Evolutionary conservation across 1,140 invertebrate genomes (phyloP).

Genomic region (Drosophila punjabiensis): DNA sequence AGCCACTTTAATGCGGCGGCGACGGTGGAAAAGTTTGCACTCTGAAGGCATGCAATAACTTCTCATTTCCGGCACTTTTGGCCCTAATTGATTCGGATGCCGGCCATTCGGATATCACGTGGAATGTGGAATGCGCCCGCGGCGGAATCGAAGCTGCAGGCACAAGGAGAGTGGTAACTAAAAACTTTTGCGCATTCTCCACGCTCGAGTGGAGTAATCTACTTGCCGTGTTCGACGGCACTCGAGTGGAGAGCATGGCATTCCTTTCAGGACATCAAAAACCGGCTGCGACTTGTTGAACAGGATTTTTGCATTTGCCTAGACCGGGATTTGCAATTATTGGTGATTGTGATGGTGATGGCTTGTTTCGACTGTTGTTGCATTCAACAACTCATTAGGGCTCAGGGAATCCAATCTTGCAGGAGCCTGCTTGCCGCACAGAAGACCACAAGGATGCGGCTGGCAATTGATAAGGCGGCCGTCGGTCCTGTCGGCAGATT

Average conservation of each 20-base stretch:
- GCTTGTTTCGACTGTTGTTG: conserved; percentile 25
- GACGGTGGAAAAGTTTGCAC: conserved; percentile 31
- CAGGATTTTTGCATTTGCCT: conserved; percentile 71
- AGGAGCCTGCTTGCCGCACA: conserved; percentile 9
- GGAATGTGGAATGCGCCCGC: background rate
- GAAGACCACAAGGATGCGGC: conserved; percentile 27
- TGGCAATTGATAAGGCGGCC: conserved; percentile 67
- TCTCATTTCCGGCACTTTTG: conserved; percentile 69
- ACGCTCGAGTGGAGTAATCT: conserved; percentile 34
- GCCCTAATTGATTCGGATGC: conserved; percentile 64
- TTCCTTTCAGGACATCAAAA: conserved; percentile 2
- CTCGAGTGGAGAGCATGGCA: conserved; percentile 2
- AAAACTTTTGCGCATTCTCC: conserved; percentile 25
- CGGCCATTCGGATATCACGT: background rate
- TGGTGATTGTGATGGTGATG: background rate
- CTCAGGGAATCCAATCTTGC: conserved; percentile 47
- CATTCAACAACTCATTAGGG: conserved; percentile 75
- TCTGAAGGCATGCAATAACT: conserved; percentile 67
- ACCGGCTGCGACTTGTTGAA: conserved; percentile 53
- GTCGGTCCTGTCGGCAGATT: conserved; percentile 33
- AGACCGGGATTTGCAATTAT: background rate
- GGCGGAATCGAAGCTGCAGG: conserved; percentile 11
- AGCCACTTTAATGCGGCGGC: conserved; percentile 61
- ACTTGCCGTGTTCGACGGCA: conserved; percentile 45
- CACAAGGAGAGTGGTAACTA: background rate